phyloP scores from a whole-genome alignment of 1,140 invertebrate genomes.

The Cotesia typhae region DNA sequence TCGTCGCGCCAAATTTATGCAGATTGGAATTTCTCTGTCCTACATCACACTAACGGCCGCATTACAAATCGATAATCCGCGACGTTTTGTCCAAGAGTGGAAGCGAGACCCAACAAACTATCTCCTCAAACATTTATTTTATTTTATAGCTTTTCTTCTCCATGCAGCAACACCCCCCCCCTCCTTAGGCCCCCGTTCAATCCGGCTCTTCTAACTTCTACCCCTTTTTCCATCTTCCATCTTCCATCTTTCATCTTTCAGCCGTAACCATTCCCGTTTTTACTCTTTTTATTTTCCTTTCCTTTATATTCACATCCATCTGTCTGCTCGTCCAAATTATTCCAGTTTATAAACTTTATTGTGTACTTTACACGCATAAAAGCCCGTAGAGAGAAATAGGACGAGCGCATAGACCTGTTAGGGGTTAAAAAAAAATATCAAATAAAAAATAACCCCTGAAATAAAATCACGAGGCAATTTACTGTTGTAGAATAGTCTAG shows the following conservation, averaged over 20 bases:
- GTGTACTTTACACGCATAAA: slow-evolving; percentile 27
- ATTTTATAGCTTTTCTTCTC: slow-evolving; percentile 2
- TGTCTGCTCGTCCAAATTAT: too few relatives aligned
- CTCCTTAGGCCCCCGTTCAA: too few relatives aligned
- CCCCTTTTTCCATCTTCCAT: too few relatives aligned
- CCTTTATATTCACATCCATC: too few relatives aligned
- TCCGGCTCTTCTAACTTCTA: too few relatives aligned
- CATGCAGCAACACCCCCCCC: too few relatives aligned
- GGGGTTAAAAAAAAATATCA: neutral
- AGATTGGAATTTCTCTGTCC: slow-evolving; percentile 36
- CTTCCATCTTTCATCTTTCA: too few relatives aligned
- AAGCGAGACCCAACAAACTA: slow-evolving; percentile 1
- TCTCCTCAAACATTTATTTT: slow-evolving; percentile 9
- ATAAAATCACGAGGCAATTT: slow-evolving; percentile 21
- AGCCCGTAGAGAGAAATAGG: slow-evolving; percentile 3
- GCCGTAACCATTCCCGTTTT: neutral
- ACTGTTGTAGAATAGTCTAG: slow-evolving; percentile 18
- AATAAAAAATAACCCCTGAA: slow-evolving; percentile 4
- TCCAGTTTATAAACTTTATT: slow-evolving; percentile 17
- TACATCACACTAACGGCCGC: slow-evolving; percentile 27
- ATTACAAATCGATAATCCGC: slow-evolving; percentile 34
- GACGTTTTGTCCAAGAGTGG: slow-evolving; percentile 1
- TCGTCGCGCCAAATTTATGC: slow-evolving; percentile 37
- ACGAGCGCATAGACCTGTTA: too few relatives aligned
- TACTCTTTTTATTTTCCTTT: slow-evolving; percentile 1